Percentiles rank a stretch among this genome's conserved stretches.
These are phyloP conservation scores for Trichopria drosophilae DNA, from an alignment of 2,888 invertebrate genomes.

Conservation along the genomic window DNA sequence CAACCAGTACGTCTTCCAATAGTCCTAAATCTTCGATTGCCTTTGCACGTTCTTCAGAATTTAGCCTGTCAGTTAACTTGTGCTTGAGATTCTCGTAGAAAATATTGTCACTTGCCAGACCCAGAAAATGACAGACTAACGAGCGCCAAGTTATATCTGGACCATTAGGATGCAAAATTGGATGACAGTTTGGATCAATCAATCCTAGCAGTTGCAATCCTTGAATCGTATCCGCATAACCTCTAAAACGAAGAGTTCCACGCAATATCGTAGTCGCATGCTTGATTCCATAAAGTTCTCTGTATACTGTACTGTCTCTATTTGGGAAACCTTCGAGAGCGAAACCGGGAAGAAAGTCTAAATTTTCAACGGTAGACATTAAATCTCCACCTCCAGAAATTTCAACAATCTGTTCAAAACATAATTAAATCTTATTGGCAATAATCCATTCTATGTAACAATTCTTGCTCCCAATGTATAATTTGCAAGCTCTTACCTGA, in stretches of 20 bases:
- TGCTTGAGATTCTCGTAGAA: constrained; percentile 91
- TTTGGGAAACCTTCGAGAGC: constrained; percentile 96
- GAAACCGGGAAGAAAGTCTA: constrained; percentile 95
- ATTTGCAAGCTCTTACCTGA: constrained; percentile 65
- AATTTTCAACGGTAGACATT: constrained; percentile 76
- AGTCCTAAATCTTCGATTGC: constrained; percentile 85
- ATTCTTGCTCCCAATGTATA: background rate
- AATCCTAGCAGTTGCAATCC: constrained; percentile 87
- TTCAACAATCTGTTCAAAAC: constrained; percentile 71
- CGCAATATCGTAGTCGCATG: constrained; percentile 87
- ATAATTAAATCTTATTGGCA: background rate
- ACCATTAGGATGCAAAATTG: constrained; percentile 90
- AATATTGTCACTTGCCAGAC: constrained; percentile 81
- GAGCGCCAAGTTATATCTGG: constrained; percentile 96
- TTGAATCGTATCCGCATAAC: constrained; percentile 86
- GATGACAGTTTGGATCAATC: constrained; percentile 82
- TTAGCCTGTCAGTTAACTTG: constrained; percentile 79
- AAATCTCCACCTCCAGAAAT: constrained; percentile 87
- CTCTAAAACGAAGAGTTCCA: constrained; percentile 90
- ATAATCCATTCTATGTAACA: background rate
- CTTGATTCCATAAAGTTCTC: constrained; percentile 82
- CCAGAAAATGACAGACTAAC: constrained; percentile 82
- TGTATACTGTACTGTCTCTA: constrained; percentile 90
- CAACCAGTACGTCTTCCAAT: constrained; percentile 78
- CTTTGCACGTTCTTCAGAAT: constrained; percentile 69